A percentile compares a stretch with the other conserved stretches of the same genome.
Conservation (phyloP, 2,888 invertebrate species). For the Elaeidobius kamerunicus region DNA sequence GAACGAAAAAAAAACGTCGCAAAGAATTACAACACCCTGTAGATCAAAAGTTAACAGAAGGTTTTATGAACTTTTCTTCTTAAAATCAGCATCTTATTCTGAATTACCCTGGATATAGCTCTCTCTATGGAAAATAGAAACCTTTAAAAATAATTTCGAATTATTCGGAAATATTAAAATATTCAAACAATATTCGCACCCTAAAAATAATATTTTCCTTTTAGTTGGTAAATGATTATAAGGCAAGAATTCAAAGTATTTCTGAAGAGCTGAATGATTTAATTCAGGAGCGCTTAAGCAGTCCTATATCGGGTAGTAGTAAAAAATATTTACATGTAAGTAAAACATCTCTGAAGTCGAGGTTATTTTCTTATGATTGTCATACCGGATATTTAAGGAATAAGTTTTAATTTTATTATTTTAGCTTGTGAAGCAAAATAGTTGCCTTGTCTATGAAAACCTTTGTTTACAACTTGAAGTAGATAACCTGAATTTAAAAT, state of each 20-base stretch:
- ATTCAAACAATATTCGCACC: no score
- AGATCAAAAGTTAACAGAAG: no score
- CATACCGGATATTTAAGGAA: background rate
- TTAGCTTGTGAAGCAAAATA: conserved; percentile 48
- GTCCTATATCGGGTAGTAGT: conserved; percentile 46
- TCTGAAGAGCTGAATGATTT: conserved; percentile 43
- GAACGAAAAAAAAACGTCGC: no score
- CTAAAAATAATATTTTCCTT: conserved; percentile 30
- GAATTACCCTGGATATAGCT: no score
- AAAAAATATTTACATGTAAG: conserved; percentile 48
- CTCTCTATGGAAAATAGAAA: no score
- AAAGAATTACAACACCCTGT: no score
- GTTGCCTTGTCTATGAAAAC: conserved; percentile 48
- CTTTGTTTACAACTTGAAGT: conserved; percentile 46
- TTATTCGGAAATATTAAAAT: no score
- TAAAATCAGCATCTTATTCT: no score
- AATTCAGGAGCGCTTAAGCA: conserved; percentile 41
- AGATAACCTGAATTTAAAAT: conserved; percentile 41
- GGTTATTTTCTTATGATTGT: background rate
- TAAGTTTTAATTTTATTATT: conserved; percentile 10
- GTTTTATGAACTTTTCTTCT: no score
- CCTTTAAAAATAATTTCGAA: no score
- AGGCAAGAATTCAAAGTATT: conserved; percentile 42
- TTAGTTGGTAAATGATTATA: conserved; percentile 43
- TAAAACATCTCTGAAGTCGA: background rate